These are phyloP conservation scores for Kryphioiulus occultus DNA, from an alignment of 2,888 invertebrate species.

Conservation along the genomic window DNA sequence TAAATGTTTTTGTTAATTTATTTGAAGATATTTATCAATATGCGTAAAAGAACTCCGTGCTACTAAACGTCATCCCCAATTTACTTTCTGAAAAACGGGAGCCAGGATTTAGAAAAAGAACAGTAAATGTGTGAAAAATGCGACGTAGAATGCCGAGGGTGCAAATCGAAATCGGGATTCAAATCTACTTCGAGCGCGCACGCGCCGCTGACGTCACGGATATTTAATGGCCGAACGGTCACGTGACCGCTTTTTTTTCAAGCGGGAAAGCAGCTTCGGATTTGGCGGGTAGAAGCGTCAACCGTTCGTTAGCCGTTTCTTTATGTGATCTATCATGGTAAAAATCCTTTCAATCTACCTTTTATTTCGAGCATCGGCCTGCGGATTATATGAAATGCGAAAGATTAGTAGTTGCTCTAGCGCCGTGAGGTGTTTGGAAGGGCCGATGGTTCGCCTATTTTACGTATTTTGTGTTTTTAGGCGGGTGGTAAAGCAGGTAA, in stretches of 20 bases:
- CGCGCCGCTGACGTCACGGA: not conserved
- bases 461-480: conserved; percentile 63
- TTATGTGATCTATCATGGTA: conserved; percentile 62
- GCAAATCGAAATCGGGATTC: not conserved
- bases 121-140: not conserved
- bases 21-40: too few species aligned
- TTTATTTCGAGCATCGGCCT: conserved; percentile 60
- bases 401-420: conserved; percentile 60
- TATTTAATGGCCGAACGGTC: not conserved
- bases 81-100: too few species aligned
- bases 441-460: not conserved
- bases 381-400: conserved; percentile 66
- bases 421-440: not conserved
- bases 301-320: conserved; percentile 4
- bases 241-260: not conserved
- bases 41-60: too few species aligned
- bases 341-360: conserved; percentile 63
- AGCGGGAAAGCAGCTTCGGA: conserved; percentile 2
- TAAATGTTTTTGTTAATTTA: too few species aligned
- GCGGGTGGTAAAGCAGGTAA: conserved; percentile 99
- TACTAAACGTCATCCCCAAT: too few species aligned
- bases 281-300: conserved; percentile 45
- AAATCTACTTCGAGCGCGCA: not conserved
- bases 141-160: not conserved
- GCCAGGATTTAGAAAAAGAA: too few species aligned